These are phyloP conservation scores for Lamproptera curius DNA, from an alignment of 2,888 invertebrate genomes.

Conservation along the genomic window DNA sequence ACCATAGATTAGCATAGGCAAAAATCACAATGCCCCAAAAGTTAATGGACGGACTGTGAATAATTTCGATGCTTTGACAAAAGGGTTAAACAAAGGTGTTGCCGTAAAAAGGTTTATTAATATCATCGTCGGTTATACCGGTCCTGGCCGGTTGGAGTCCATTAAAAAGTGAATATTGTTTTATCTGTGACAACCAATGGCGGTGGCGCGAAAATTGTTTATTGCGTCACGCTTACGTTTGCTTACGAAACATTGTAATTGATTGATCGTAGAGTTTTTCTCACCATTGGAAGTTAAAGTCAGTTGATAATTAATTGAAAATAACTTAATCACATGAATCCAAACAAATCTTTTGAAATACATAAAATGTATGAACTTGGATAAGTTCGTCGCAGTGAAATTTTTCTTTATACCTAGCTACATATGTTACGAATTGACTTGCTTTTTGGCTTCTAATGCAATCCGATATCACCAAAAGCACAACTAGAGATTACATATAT, in stretches of 20 bases:
- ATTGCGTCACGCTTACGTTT: conserved; percentile 37
- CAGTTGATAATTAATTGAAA: too few relatives aligned
- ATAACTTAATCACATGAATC: too few relatives aligned
- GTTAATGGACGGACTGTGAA: conserved; percentile 65
- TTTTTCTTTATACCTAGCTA: too few relatives aligned
- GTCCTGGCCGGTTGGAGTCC: conserved; percentile 38
- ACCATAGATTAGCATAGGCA: conserved; percentile 61
- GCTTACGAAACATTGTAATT: conserved; percentile 19
- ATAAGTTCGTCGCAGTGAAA: conserved; percentile 11
- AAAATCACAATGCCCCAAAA: conserved; percentile 67
- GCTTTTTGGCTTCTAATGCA: too few relatives aligned
- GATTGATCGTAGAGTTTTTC: conserved; percentile 13
- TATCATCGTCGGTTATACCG: conserved; percentile 62
- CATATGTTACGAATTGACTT: too few relatives aligned
- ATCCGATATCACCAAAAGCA: too few relatives aligned
- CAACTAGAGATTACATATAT: too few relatives aligned
- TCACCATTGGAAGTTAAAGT: too few relatives aligned
- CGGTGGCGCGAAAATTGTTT: conserved; percentile 41
- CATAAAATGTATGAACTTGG: too few relatives aligned
- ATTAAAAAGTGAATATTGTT: conserved; percentile 37
- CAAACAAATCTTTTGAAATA: too few relatives aligned
- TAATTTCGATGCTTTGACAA: conserved; percentile 55
- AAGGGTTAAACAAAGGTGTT: conserved; percentile 65
- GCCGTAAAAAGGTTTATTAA: conserved; percentile 66
- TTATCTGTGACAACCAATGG: conserved; percentile 31